Evolutionary conservation across 2,113 vertebrate genomes (phyloP), one percentile per base, ranked within the genome.

Genomic region (Microtus ochrogaster): DNA sequence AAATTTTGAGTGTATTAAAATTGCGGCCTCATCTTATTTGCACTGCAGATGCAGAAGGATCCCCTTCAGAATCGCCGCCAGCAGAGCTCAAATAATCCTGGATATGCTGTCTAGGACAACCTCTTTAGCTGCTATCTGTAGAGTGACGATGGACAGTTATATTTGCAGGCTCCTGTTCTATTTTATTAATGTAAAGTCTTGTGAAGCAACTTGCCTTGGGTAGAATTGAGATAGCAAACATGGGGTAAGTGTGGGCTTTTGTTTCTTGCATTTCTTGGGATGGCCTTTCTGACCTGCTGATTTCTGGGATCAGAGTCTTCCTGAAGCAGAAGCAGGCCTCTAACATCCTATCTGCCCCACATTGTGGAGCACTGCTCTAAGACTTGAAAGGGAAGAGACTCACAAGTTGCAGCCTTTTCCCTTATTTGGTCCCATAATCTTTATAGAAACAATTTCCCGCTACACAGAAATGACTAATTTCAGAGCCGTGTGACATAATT

Each of bases 381-480:
- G 88, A 76, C 70, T 55, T 79, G 36, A 55, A 63, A 9, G 26
- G 16, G 63, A 77, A 63, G 61, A 95, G 66, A 16, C 61, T 49
- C 65, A 78, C 16, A 47, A 41, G 13, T 5, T n/a, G 49, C 55
- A 14, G 58, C 22, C 44, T 79, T 72, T 84, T 28, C 19, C 8
- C 7, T 3, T 76, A 3, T 39, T 47, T 61, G 68, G 9, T 58
- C 30, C 28, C 89, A 3, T 41, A 47, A 65, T 76, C 68, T 82
- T 61, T 74, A 36, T 89, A 94, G 97, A 84, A 87, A 76, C 63
- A 47, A 73, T n/a, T 94, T 89, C 49, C 55, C 39, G 70, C 91
- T 73, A 65, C 21, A 91, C 74, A 91, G 85, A 86, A 88, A 58
- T 21, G 44, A 58, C 74, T 49, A 94, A 93, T 92, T 89, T 22